Evolutionary conservation across 64 coral and sea anemone genomes (phyloP).

Genomic region (Hydrozoanthus tunicans): DNA sequence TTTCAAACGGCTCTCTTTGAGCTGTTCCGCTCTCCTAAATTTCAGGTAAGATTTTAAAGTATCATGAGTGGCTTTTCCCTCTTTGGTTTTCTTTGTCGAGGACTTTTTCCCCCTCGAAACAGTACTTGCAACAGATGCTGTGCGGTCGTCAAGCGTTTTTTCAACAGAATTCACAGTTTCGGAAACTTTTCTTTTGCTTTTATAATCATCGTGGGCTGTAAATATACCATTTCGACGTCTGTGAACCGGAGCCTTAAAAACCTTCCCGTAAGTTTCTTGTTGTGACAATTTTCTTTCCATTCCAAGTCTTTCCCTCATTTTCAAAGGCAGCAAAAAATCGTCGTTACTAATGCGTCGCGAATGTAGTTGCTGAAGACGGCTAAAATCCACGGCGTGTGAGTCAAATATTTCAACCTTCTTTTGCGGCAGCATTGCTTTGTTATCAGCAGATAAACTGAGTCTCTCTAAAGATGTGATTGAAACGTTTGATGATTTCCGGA

Average conservation of each 20-base stretch:
- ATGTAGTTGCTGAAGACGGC: background rate
- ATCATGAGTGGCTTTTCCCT: background rate
- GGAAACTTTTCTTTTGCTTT: background rate
- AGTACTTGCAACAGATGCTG: background rate
- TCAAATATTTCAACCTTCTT: slow-evolving; percentile 54
- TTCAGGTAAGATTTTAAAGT: slow-evolving; percentile 26
- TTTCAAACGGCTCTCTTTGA: slow-evolving; percentile 26
- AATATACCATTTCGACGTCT: background rate
- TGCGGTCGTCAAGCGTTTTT: background rate
- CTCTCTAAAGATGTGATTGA: background rate
- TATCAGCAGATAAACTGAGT: background rate
- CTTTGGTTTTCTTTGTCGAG: background rate
- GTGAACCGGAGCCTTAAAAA: background rate
- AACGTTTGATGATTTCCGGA: background rate
- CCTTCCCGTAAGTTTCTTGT: background rate
- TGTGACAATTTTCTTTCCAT: background rate
- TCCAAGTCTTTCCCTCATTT: slow-evolving; percentile 1
- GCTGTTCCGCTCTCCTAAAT: background rate
- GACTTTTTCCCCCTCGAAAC: background rate
- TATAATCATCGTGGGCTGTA: background rate
- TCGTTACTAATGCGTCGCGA: background rate
- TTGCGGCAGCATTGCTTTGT: slow-evolving; percentile 10
- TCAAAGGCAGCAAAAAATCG: background rate
- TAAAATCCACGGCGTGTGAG: slow-evolving; percentile 36
- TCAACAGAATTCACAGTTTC: background rate